phyloP scores from a whole-genome alignment of 2,113 vertebrate genomes.

The Bostrychus sinensis region DNA sequence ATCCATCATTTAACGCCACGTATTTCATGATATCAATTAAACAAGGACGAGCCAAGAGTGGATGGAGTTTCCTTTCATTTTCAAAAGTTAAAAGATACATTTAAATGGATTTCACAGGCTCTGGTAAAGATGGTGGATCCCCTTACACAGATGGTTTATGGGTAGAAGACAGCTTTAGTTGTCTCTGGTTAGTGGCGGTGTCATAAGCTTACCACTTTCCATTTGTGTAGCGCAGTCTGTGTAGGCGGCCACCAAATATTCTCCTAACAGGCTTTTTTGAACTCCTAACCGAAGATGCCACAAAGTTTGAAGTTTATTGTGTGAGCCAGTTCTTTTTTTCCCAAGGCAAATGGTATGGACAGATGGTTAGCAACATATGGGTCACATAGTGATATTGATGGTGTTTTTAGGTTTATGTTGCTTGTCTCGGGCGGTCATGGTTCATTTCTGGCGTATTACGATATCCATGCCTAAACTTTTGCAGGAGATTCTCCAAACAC shows the following conservation, averaged over 20 bases:
- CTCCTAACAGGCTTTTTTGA: neutral
- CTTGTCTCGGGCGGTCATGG: too few species aligned
- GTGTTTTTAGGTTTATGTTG: too few species aligned
- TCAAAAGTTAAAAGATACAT: neutral
- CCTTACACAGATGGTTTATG: slow-evolving; percentile 2
- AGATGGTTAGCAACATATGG: neutral
- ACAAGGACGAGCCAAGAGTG: neutral
- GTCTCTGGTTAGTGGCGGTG: slow-evolving; percentile 2
- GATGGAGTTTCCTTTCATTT: neutral
- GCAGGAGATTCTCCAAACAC: too few species aligned
- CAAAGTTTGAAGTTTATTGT: slow-evolving; percentile 4
- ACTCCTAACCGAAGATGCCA: neutral
- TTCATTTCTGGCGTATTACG: too few species aligned
- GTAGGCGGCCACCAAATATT: slow-evolving; percentile 8
- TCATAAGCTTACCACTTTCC: slow-evolving; percentile 3
- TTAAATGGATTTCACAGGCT: too few species aligned
- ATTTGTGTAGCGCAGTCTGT: slow-evolving; percentile 8
- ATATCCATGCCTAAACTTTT: too few species aligned
- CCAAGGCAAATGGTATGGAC: neutral
- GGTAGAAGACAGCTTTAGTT: slow-evolving; percentile 3
- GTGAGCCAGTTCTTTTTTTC: neutral
- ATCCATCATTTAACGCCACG: neutral
- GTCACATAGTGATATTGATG: too few species aligned
- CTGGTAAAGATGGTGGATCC: neutral
- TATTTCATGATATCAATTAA: neutral